A percentile compares a stretch with the other conserved stretches of the same genome.
phyloP scores from a whole-genome alignment of 2,113 vertebrate genomes.

The Alligator sinensis region DNA sequence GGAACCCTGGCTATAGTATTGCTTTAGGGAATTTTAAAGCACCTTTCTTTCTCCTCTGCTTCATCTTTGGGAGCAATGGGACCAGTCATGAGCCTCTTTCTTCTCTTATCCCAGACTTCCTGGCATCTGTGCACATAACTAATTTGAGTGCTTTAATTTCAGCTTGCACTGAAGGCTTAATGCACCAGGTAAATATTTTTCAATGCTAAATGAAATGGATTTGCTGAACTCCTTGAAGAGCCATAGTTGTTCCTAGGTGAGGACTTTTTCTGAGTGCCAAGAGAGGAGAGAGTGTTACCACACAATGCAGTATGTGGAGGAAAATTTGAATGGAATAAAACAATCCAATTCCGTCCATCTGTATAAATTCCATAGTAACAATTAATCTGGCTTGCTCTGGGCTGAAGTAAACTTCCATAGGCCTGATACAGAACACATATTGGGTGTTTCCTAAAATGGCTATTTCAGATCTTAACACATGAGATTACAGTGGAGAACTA shows the following conservation, averaged over 20 bases:
- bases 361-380: not conserved
- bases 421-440: not conserved
- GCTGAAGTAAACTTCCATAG: not conserved
- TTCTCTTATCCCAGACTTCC: not conserved
- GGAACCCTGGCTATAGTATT: not conserved
- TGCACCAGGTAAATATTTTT: not conserved
- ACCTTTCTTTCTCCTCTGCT: not conserved
- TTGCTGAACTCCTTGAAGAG: not conserved
- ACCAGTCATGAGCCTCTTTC: not conserved
- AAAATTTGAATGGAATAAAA: not conserved
- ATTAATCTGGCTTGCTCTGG: not conserved
- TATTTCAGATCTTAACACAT: not conserved
- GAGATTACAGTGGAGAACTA: not conserved
- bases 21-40: not conserved
- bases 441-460: not conserved
- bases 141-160: not conserved
- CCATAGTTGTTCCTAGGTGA: not conserved
- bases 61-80: not conserved
- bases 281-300: not conserved
- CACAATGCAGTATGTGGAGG: not conserved
- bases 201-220: not conserved
- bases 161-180: not conserved
- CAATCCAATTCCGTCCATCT: not conserved
- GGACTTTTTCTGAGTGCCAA: not conserved
- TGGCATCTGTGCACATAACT: not conserved